Evolutionary conservation across 1,140 invertebrate species (phyloP), one percentile per base, ranked within the genome.

Genomic region (Temnothorax longispinosus): DNA sequence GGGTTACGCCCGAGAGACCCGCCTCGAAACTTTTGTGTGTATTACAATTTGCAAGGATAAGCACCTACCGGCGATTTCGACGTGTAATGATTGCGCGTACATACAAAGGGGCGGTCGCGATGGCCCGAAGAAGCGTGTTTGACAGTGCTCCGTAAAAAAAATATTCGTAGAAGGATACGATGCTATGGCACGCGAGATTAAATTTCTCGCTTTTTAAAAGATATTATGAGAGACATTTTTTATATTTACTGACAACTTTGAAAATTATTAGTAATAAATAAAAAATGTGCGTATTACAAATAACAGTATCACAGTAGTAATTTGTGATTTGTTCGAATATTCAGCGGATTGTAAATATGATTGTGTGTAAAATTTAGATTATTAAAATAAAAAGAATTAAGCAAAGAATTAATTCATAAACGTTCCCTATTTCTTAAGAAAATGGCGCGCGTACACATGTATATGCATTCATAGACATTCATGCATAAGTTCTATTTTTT

Each of bases 21-120:
- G 88, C 65, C 88, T 82, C 77, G 87, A 72, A 75, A 90, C 84
- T 89, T 87, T 90, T 87, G 76, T 89, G 77, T 64, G 56, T 54
- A 74, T 72, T 58, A 76, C 85, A 86, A 58, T 89, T 88, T 72
- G 77, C 87, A 41, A 86, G 87, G 76, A 89, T 89, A 89, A 89
- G 85, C 88, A 86, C 65, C 84, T 87, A 90, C 88, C 76, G 72
- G 77, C 86, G 41, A 90, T 90, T 78, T 82, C 56, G 88, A 52
- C 65, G 60, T 64, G 86, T 89, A 87, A 90, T 89, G 84, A 86
- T 86, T 58, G 41, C 54, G 52, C 72, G 32, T 81, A 74, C 41
- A n/a, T 54, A 76, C 64, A 87, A 87, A 87, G 47, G 32, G 41
- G 62, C 77, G 74, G 35, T 87, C 69, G 88, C 47, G 41, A 38